A percentile compares a stretch with the other conserved stretches of the same genome.
These are phyloP conservation scores for Pipistrellus kuhlii DNA, from an alignment of 2,797 vertebrate species.

Conservation along the genomic window DNA sequence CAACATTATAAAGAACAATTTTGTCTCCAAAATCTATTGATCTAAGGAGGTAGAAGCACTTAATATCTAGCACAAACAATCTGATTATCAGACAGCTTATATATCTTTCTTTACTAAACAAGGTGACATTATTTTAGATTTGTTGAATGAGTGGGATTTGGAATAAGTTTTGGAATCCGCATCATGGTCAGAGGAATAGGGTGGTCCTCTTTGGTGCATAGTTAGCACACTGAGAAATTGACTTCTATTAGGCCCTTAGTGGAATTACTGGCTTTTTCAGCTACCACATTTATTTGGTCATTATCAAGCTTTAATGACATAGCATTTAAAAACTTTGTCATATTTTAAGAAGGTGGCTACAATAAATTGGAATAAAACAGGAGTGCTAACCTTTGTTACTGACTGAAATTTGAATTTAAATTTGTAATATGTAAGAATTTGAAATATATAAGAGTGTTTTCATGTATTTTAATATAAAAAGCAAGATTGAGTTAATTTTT, in stretches of 20 bases:
- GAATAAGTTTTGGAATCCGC: neutral
- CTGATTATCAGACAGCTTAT: neutral
- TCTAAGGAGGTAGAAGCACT: neutral
- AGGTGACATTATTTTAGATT: neutral
- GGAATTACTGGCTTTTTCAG: neutral
- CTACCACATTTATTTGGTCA: neutral
- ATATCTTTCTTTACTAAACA: neutral
- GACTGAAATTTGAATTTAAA: constrained; percentile 15
- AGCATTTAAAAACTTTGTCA: neutral
- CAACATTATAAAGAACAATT: neutral
- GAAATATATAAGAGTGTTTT: neutral
- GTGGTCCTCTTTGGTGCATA: neutral
- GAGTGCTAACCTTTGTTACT: neutral
- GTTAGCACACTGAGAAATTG: neutral
- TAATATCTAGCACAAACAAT: neutral
- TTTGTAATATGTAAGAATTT: neutral
- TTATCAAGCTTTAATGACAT: neutral
- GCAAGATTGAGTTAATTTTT: constrained; percentile 50
- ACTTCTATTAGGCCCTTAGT: neutral
- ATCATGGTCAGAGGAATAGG: neutral
- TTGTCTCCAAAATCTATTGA: neutral
- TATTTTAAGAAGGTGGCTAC: neutral
- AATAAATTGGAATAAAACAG: neutral
- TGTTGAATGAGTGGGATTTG: neutral
- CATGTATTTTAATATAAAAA: constrained; percentile 35